phyloP scores from a whole-genome alignment of 2,113 vertebrate genomes.

The Malurus alboscapulatus region DNA sequence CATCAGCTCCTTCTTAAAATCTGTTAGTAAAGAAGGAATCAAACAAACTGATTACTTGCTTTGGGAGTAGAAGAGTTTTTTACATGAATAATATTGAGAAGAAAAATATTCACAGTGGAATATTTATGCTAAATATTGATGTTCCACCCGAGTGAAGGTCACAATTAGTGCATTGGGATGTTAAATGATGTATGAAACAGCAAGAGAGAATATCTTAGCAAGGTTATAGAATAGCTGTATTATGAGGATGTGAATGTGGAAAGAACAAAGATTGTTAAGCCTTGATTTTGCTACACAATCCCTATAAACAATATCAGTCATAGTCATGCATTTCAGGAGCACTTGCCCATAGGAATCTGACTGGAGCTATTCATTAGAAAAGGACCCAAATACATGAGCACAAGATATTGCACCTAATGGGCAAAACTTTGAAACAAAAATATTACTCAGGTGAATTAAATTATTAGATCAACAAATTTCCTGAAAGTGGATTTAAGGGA shows the following conservation, averaged over 20 bases:
- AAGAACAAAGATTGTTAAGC: background rate
- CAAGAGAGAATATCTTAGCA: background rate
- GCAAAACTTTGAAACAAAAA: background rate
- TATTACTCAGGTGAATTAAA: background rate
- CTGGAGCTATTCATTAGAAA: background rate
- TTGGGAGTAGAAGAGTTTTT: background rate
- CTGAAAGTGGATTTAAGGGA: background rate
- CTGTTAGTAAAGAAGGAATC: background rate
- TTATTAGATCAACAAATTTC: background rate
- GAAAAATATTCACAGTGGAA: background rate
- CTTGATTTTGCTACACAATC: background rate
- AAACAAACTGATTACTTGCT: background rate
- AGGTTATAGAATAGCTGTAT: background rate
- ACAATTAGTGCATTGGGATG: background rate
- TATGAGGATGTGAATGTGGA: background rate
- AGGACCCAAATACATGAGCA: background rate
- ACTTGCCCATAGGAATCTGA: background rate
- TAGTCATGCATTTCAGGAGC: background rate
- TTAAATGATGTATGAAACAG: background rate
- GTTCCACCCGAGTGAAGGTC: fast-evolving
- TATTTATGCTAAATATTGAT: background rate
- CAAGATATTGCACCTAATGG: background rate
- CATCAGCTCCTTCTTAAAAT: background rate
- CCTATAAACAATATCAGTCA: background rate
- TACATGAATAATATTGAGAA: background rate